Conservation (phyloP, 2,113 vertebrate species). For the Marmota monax region DNA sequence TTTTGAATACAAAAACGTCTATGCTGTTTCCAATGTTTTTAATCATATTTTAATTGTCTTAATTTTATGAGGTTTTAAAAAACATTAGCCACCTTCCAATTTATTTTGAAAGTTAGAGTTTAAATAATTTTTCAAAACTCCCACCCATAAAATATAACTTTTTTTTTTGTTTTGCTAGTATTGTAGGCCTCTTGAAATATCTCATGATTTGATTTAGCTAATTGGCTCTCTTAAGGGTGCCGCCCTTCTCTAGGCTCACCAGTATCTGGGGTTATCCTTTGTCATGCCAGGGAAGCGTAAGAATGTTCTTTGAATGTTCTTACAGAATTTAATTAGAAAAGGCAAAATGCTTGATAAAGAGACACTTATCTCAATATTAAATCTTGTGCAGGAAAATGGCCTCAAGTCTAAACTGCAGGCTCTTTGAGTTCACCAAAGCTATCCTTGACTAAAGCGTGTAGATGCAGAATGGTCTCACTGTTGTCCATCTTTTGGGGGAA, state of each 20-base stretch:
- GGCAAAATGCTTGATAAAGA: slow-evolving; percentile 38
- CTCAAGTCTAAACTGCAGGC: not conserved
- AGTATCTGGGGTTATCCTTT: not conserved
- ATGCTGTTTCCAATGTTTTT: not conserved
- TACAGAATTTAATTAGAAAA: slow-evolving; percentile 69
- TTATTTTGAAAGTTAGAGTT: not conserved
- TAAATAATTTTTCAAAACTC: not conserved
- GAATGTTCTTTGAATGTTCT: not conserved
- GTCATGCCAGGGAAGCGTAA: not conserved
- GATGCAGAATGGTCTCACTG: not conserved
- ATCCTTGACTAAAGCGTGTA: not conserved
- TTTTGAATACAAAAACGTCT: not conserved
- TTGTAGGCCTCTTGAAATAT: not conserved
- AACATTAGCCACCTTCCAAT: not conserved
- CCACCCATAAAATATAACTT: not conserved
- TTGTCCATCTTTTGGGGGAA: not conserved
- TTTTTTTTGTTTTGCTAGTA: slow-evolving; percentile 38
- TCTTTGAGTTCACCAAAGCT: not conserved
- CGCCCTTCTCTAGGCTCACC: not conserved
- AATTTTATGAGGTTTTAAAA: not conserved
- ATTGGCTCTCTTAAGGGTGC: not conserved
- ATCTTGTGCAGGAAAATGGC: not conserved
- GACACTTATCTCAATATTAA: slow-evolving; percentile 17
- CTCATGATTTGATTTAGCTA: not conserved
- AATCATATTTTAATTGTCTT: not conserved